Conservation (phyloP, 1,140 invertebrate genomes). For the Drosophila aff. region DNA sequence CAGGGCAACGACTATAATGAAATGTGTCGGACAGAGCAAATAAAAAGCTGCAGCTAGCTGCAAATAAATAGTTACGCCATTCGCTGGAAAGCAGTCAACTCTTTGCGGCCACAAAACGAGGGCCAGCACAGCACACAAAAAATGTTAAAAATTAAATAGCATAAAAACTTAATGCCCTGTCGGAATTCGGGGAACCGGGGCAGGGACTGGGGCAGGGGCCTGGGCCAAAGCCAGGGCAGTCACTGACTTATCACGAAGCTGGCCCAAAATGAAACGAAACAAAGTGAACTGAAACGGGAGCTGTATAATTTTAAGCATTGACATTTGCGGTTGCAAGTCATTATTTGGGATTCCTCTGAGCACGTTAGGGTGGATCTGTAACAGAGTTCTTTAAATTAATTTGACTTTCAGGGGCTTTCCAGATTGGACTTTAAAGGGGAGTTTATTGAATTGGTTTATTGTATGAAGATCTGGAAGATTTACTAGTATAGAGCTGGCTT, state of each 20-base stretch:
- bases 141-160: constrained; percentile 80
- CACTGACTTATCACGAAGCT: constrained; percentile 37
- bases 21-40: constrained; percentile 77
- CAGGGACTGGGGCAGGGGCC: constrained; percentile 17
- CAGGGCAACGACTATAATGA: constrained; percentile 59
- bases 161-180: constrained; percentile 82
- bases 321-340: constrained; percentile 81
- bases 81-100: constrained; percentile 70
- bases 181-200: constrained; percentile 65
- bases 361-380: constrained; percentile 18
- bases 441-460: background rate
- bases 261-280: constrained; percentile 35
- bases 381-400: background rate
- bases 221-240: background rate
- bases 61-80: constrained; percentile 77
- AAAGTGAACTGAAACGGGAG: constrained; percentile 54
- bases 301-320: constrained; percentile 83
- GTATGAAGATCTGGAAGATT: background rate
- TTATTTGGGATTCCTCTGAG: constrained; percentile 61
- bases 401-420: no score
- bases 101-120: constrained; percentile 69
- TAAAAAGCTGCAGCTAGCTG: constrained; percentile 66
- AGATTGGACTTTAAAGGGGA: background rate
- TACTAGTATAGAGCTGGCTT: no score
- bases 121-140: constrained; percentile 42